Evolutionary conservation across 2,888 invertebrate species (phyloP), one percentile per base, ranked within the genome.

Genomic region (Macaria notata): DNA sequence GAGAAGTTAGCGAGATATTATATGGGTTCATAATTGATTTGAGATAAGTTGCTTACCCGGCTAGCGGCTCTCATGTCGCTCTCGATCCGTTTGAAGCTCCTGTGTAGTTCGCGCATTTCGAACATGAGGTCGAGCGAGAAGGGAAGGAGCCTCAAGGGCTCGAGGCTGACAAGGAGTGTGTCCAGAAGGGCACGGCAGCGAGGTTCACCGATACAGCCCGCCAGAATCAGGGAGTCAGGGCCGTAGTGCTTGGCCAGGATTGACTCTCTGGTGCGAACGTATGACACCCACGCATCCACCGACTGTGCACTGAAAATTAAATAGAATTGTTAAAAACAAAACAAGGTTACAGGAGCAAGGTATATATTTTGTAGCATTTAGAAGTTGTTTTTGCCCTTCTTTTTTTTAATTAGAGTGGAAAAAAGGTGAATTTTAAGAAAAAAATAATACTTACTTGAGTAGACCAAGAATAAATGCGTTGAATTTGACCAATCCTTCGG

Each of bases 241-340:
- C 93, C 93, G 84, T 97, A 98, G 80, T 97, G 96, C 74, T 95
- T 96, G 44, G 94, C 93, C 50, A 97, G 88, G 19, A 97, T 93
- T 19, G 95, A 95, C 80, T 97, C 97, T 65, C 97, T 93, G 9
- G 97, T 96, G 65, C 96, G 93, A 52, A 98, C 92, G 79, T 97
- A 97, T 56, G 96, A 95, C 65, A 97, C 93, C 97, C 98, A 98
- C 38, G 97, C 97, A 73, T 97, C 97, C 68, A 98, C 92, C n/a
- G 97, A 96, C 66, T 96, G 93, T 54, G 97, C 94, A 83, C 95
- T 96, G 88, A 56, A 54, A 63, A 59, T 46, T 47, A 29, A 44
- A 47, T 31, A 7, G 31, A 6, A 6, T 36, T 6, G 33, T 36
- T 36, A 36, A 7, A 1, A 36, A 6, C 33, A 6, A 36, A 1